A percentile compares a stretch with the other conserved stretches of the same genome.
Conservation (phyloP, 2,113 vertebrate genomes). For the Nannospalax galili region DNA sequence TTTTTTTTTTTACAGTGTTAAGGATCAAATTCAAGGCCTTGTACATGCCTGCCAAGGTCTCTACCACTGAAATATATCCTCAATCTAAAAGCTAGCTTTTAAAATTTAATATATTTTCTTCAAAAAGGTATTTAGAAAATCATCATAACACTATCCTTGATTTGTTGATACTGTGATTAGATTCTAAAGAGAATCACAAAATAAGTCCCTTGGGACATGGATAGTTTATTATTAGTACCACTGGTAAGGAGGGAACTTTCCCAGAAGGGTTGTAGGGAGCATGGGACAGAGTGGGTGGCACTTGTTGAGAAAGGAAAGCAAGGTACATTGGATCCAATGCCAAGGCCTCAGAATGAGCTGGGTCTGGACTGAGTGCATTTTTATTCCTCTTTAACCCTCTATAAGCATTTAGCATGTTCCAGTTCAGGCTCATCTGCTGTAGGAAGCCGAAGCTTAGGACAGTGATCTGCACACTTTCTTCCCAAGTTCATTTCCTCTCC, state of each 20-base stretch:
- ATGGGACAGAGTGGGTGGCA: accelerated
- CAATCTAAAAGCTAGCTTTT: background rate
- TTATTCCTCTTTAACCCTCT: background rate
- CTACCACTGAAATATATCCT: background rate
- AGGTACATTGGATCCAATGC: accelerated
- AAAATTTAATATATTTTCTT: background rate
- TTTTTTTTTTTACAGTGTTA: background rate
- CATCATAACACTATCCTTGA: background rate
- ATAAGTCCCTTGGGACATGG: background rate
- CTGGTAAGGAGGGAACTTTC: background rate
- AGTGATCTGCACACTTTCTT: background rate
- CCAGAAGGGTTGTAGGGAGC: background rate
- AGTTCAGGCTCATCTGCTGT: background rate
- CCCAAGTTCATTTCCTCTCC: background rate
- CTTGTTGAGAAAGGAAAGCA: background rate
- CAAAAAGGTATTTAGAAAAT: background rate
- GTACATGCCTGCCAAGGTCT: background rate
- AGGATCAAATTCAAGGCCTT: background rate
- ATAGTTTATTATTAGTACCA: background rate
- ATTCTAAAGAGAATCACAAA: background rate
- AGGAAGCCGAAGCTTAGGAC: background rate
- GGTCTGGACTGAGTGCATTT: background rate
- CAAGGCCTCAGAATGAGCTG: accelerated
- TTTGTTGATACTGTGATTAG: background rate
- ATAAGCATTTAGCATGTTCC: accelerated